phyloP scores from a whole-genome alignment of 2,888 invertebrate genomes.

The Mycalesis mineus region DNA sequence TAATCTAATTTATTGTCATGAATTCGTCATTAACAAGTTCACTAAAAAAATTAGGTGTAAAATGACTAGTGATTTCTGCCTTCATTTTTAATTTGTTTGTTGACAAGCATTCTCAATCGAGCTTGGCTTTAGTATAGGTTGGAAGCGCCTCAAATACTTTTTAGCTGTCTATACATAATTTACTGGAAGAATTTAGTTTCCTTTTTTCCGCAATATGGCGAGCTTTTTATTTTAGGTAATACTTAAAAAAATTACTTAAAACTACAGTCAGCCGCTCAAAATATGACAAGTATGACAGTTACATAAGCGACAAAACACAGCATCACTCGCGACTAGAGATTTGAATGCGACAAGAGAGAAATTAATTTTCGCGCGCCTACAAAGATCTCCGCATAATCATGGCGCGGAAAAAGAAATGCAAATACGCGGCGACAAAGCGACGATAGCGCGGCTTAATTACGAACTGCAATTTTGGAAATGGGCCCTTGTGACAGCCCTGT shows the following conservation, averaged over 20 bases:
- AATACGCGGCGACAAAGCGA: slow-evolving; percentile 39
- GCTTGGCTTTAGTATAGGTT: too few relatives aligned
- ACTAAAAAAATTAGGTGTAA: too few relatives aligned
- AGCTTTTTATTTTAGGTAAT: too few relatives aligned
- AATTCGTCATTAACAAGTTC: too few relatives aligned
- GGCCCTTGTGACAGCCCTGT: slow-evolving; percentile 10
- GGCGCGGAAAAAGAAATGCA: slow-evolving; percentile 34
- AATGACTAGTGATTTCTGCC: too few relatives aligned
- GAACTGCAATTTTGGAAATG: slow-evolving; percentile 42
- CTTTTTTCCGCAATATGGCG: too few relatives aligned
- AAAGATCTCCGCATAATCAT: slow-evolving; percentile 32
- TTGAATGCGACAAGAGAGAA: slow-evolving; percentile 29
- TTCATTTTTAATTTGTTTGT: too few relatives aligned
- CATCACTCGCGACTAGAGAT: slow-evolving; percentile 5
- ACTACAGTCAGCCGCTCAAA: background rate
- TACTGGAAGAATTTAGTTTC: too few relatives aligned
- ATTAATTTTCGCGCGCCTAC: slow-evolving; percentile 30
- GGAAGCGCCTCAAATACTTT: too few relatives aligned
- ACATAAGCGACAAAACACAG: background rate
- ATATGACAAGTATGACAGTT: background rate
- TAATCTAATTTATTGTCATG: too few relatives aligned
- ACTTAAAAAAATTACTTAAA: background rate
- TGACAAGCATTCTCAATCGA: too few relatives aligned
- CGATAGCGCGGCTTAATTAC: slow-evolving; percentile 44
- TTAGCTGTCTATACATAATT: too few relatives aligned